Evolutionary conservation across 2,888 invertebrate genomes (phyloP).

Genomic region (Amblyjoppa fuscipennis): DNA sequence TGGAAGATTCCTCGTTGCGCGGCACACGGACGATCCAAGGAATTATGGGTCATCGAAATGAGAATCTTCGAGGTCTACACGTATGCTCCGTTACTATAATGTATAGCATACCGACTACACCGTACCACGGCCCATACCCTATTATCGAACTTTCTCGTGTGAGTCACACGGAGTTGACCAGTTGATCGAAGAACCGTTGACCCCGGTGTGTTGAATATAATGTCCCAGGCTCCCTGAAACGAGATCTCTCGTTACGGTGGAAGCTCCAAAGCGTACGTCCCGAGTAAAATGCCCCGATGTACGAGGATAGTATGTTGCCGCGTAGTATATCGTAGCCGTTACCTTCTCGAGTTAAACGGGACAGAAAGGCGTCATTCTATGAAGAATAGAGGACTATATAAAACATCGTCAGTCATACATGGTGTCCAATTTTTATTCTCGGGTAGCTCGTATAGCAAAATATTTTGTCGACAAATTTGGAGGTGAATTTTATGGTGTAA

Average conservation of each 20-base stretch:
- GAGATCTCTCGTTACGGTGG: slow-evolving; percentile 43
- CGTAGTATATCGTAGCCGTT: slow-evolving; percentile 43
- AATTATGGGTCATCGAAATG: slow-evolving; percentile 47
- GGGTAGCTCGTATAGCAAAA: background rate
- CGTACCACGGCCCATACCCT: slow-evolving; percentile 16
- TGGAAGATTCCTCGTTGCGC: slow-evolving; percentile 23
- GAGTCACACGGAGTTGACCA: slow-evolving; percentile 50
- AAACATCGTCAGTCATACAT: slow-evolving; percentile 15
- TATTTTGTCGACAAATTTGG: background rate
- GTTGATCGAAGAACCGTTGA: slow-evolving; percentile 50
- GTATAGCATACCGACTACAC: slow-evolving; percentile 17
- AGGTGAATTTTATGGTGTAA: background rate
- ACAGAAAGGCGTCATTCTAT: slow-evolving; percentile 42
- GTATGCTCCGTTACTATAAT: slow-evolving; percentile 31
- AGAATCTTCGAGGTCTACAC: slow-evolving; percentile 22
- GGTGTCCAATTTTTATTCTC: slow-evolving; percentile 20
- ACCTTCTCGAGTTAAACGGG: slow-evolving; percentile 33
- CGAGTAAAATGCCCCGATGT: slow-evolving; percentile 26
- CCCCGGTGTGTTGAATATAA: slow-evolving; percentile 32
- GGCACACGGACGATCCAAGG: slow-evolving; percentile 21
- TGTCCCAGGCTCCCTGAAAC: slow-evolving; percentile 46
- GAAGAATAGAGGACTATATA: slow-evolving; percentile 9
- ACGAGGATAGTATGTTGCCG: slow-evolving; percentile 32
- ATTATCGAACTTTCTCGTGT: slow-evolving; percentile 55
- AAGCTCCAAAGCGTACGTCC: slow-evolving; percentile 13